A percentile compares a stretch with the other conserved stretches of the same genome.
Conservation (phyloP, 2,113 vertebrate species). For the Trematocara zebra region DNA sequence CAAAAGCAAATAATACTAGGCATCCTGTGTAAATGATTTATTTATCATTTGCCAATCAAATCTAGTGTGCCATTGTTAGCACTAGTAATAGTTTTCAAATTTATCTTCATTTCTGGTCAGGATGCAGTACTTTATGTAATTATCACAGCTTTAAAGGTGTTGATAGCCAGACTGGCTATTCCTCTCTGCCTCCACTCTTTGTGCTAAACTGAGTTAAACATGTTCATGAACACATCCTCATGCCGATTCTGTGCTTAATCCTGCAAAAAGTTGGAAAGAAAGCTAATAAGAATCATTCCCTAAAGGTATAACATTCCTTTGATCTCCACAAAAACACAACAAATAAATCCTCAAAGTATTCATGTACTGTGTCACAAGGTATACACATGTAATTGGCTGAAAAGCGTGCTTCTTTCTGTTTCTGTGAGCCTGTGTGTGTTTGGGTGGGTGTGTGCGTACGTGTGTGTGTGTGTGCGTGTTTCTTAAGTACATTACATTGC, state of each 20-base stretch:
- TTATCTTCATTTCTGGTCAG: background rate
- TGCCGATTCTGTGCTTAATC: background rate
- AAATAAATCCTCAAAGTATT: background rate
- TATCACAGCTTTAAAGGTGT: background rate
- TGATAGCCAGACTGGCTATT: background rate
- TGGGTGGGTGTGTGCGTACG: background rate
- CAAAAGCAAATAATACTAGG: background rate
- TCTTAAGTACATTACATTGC: background rate
- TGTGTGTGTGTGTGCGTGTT: background rate
- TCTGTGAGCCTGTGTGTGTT: background rate
- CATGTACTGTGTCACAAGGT: background rate
- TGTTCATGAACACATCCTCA: background rate
- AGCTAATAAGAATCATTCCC: background rate
- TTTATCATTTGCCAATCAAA: background rate
- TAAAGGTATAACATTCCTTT: background rate
- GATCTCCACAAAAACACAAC: background rate
- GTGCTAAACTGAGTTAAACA: background rate
- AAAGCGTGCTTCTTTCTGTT: background rate
- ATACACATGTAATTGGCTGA: background rate
- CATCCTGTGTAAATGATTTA: background rate
- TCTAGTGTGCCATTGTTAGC: background rate
- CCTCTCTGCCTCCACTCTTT: background rate
- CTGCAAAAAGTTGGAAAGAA: background rate
- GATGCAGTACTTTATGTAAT: background rate
- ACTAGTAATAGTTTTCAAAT: background rate